Base-by-base conservation (phyloP, 2,888 invertebrate species). In the Theretra japonica region DNA sequence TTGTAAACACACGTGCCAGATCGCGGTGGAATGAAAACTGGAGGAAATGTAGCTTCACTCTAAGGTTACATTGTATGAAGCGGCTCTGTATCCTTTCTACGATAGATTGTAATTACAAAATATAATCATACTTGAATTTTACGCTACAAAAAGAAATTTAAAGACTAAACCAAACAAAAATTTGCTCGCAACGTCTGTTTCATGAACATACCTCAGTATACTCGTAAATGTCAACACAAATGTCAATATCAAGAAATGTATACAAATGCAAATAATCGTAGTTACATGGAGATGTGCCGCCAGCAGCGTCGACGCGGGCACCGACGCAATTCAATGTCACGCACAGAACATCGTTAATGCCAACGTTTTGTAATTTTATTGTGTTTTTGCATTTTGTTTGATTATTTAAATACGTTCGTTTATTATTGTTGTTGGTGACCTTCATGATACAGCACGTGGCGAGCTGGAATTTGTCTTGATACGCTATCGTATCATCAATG, bases 311-410 rank as follows among this genome's bases (percentile, higher is more conserved):
- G 57, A 70, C 70, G 19, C 58, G 41, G 58, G 25, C 41, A 23
- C 33, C 58, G 23, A 58, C 70, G 70, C 70, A 70, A 58, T 33
- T 70, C 70, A 70, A 70, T 70, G 58, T 70, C 70, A 33, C 33
- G 48, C 70, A 70, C 70, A 58, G 56, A 70, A 69, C 56, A 69
- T 28, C 69, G 69, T 30, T 53, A 53, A 69, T 25, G 23, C 23
- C 69, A 50, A 69, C 28, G 28, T 57, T 30, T 69, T 69, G 33
- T 69, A 69, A 69, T 69, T 30, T 30, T 57, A 57, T 70, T 58
- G 58, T 15, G 11, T 65, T 17, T 6, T 21, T 25, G 23, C 17
- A 48, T 23, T 48, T 15, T 41, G 7, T 21, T 65, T 60, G 30
- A 58, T 25, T 58, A 30, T 60, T 60, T 30, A 3, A 58, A 58